Conservation (phyloP, 2,797 vertebrate species). For the Alcedo quadribrachys region DNA sequence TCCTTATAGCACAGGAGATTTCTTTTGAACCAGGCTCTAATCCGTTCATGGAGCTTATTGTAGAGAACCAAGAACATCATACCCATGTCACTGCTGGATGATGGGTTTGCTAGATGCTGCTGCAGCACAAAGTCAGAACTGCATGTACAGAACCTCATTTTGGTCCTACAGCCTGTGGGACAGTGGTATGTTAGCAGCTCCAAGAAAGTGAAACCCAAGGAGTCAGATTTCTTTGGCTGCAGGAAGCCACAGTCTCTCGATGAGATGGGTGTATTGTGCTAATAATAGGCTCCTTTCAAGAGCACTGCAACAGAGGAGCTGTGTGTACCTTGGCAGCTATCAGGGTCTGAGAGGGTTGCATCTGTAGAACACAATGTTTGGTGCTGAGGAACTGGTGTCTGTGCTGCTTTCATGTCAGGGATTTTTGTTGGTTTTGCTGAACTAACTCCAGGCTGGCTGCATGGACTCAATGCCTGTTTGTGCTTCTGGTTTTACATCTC, state of each 20-base stretch:
- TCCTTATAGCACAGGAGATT: not conserved
- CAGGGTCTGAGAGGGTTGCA: not conserved
- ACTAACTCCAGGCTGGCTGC: not conserved
- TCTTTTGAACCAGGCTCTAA: not conserved
- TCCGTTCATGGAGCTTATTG: not conserved
- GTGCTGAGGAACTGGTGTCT: not conserved
- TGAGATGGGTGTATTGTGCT: not conserved
- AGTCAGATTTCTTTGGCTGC: not conserved
- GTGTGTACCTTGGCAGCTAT: not conserved
- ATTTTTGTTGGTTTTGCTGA: not conserved
- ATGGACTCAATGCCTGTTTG: not conserved
- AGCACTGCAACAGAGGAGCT: not conserved
- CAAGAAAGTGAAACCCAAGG: not conserved
- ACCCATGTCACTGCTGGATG: not conserved
- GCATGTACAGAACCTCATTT: not conserved
- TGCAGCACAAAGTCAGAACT: not conserved
- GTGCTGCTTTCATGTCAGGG: not conserved
- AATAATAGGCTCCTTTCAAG: not conserved
- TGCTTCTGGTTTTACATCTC: not conserved
- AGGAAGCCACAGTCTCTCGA: not conserved
- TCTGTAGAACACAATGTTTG: not conserved
- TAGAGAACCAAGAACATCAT: not conserved
- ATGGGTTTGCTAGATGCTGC: not conserved
- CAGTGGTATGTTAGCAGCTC: not conserved
- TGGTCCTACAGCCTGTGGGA: not conserved